These are phyloP conservation scores for Drosophila fulvimacula DNA, from an alignment of 2,888 invertebrate species.

Conservation along the genomic window DNA sequence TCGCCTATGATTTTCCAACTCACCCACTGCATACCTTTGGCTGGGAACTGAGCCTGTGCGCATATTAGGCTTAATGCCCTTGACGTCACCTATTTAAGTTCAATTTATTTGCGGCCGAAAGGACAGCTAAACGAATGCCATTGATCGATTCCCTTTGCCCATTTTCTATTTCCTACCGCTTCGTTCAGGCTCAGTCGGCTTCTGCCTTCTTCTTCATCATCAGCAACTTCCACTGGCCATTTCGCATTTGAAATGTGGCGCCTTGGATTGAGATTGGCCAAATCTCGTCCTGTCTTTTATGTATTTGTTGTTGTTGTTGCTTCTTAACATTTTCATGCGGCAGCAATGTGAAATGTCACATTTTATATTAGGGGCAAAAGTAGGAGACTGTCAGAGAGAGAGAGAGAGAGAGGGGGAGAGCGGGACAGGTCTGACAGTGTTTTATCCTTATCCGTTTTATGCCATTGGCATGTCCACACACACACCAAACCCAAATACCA, in stretches of 20 bases:
- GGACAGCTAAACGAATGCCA: conserved; percentile 61
- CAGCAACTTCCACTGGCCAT: conserved; percentile 2
- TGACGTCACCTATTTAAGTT: conserved; percentile 75
- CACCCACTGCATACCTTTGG: conserved; percentile 34
- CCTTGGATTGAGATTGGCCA: conserved; percentile 62
- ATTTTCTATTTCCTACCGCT: conserved; percentile 13
- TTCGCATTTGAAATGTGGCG: conserved; percentile 53
- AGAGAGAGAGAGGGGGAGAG: background rate
- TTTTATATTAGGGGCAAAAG: conserved; percentile 38
- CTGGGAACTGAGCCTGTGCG: conserved; percentile 38
- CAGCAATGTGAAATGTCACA: conserved; percentile 72
- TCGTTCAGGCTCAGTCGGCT: background rate
- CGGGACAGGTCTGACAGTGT: conserved; percentile 12
- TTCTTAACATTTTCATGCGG: conserved; percentile 56
- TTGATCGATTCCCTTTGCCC: conserved; percentile 65
- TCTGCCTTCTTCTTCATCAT: background rate
- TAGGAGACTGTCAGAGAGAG: background rate
- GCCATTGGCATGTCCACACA: conserved; percentile 71
- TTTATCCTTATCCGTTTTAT: conserved; percentile 68
- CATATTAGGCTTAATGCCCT: conserved; percentile 71
- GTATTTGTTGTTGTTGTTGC: conserved; percentile 19
- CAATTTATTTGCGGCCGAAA: conserved; percentile 73
- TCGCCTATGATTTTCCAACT: background rate
- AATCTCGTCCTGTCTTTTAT: conserved; percentile 67
- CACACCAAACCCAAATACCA: conserved; percentile 62